Percentiles rank a stretch among this genome's conserved stretches.
These are phyloP conservation scores for Homalodisca vitripennis DNA, from an alignment of 1,140 invertebrate genomes.

Conservation along the genomic window DNA sequence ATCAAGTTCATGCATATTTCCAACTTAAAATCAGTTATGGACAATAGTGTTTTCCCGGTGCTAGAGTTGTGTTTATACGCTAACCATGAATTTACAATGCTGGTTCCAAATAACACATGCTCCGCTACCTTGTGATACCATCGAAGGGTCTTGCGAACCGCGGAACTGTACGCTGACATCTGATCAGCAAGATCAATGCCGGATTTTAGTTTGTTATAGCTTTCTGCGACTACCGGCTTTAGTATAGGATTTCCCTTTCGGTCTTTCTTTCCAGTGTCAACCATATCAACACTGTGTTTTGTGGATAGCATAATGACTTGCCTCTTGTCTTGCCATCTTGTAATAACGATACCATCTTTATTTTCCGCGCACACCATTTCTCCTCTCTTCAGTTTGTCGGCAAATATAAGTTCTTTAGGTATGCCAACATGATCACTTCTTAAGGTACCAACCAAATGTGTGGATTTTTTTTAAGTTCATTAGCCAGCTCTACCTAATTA, in stretches of 20 bases:
- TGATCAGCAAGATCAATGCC: slow-evolving; percentile 29
- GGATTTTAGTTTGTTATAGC: slow-evolving; percentile 31
- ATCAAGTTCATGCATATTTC: too few relatives aligned
- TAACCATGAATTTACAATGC: slow-evolving; percentile 9
- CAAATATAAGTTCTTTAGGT: too few relatives aligned
- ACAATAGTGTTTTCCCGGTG: too few relatives aligned
- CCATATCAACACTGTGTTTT: too few relatives aligned
- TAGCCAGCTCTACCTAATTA: too few relatives aligned
- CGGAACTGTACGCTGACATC: slow-evolving; percentile 20
- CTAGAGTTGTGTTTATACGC: background rate
- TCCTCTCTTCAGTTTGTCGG: too few relatives aligned
- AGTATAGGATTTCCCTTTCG: background rate
- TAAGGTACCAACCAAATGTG: too few relatives aligned
- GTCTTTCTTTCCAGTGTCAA: too few relatives aligned
- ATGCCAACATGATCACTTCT: too few relatives aligned
- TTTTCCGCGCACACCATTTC: too few relatives aligned
- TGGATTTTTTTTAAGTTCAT: too few relatives aligned
- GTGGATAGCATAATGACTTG: slow-evolving; percentile 27
- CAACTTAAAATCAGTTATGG: too few relatives aligned
- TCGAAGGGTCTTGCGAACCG: slow-evolving; percentile 11
- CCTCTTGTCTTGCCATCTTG: slow-evolving; percentile 26
- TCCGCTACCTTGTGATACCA: slow-evolving; percentile 28
- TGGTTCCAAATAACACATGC: background rate
- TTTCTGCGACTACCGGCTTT: slow-evolving; percentile 19
- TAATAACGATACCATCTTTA: slow-evolving; percentile 25